Conservation (phyloP, 2,113 vertebrate genomes). For the Nycticorax nycticorax region DNA sequence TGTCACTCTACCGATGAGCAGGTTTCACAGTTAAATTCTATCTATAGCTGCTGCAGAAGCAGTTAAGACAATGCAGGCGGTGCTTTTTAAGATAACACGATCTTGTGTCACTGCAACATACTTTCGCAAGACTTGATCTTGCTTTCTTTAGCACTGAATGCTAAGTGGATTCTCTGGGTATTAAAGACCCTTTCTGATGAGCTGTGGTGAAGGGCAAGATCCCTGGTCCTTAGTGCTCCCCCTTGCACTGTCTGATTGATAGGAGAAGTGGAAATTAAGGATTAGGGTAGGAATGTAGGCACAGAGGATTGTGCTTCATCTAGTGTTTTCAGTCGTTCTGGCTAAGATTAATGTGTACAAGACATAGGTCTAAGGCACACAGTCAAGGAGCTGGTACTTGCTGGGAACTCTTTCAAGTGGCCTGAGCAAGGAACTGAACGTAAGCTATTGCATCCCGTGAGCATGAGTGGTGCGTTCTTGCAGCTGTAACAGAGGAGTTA, state of each 20-base stretch:
- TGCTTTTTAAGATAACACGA: rapidly evolving
- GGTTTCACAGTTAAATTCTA: neutral
- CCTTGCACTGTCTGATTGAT: neutral
- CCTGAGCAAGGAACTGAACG: neutral
- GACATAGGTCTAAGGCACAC: neutral
- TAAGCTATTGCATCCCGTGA: neutral
- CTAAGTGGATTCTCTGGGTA: neutral
- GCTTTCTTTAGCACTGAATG: neutral
- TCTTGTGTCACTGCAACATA: neutral
- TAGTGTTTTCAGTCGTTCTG: neutral
- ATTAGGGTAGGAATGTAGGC: neutral
- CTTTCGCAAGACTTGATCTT: neutral
- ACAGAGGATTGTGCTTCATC: neutral
- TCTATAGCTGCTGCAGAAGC: neutral
- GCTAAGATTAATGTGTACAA: neutral
- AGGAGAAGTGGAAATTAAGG: neutral
- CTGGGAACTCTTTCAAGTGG: neutral
- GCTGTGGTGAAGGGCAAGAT: neutral
- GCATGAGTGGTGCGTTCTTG: neutral
- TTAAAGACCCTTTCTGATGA: neutral
- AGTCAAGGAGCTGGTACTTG: neutral
- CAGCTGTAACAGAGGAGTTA: neutral
- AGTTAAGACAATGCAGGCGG: neutral
- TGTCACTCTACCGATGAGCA: neutral
- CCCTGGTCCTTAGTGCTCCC: rapidly evolving